phyloP scores from a whole-genome alignment of 2,797 vertebrate species.

The Acomys russatus region DNA sequence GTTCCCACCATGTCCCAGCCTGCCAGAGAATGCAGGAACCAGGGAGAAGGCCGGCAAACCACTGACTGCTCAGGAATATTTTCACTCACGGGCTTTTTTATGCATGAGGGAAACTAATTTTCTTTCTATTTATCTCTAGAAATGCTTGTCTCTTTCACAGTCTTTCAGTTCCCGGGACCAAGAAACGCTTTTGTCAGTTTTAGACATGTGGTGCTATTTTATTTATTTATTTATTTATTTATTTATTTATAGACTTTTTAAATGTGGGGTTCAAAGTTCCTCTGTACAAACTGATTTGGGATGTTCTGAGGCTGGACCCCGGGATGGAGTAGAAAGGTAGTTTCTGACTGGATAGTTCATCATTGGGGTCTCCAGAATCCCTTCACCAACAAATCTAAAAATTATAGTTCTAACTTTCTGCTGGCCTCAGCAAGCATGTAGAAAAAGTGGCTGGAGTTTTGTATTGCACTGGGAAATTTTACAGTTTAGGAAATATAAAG shows the following conservation, averaged over 20 bases:
- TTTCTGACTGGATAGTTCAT: not conserved
- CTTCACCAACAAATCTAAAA: not conserved
- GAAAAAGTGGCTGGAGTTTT: conserved; percentile 28
- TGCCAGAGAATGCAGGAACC: not conserved
- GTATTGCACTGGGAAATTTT: not conserved
- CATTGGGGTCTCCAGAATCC: not conserved
- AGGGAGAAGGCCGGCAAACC: not conserved
- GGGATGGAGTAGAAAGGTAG: not conserved
- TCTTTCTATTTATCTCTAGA: not conserved
- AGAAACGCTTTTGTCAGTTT: conserved; percentile 10
- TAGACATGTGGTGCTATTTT: not conserved
- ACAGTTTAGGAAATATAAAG: not conserved
- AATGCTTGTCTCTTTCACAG: not conserved
- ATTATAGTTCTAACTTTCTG: not conserved
- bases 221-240: too few species aligned
- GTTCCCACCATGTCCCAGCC: not conserved
- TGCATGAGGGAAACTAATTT: conserved; percentile 32
- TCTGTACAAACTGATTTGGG: not conserved
- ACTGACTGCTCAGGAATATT: conserved; percentile 22
- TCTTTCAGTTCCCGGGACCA: not conserved
- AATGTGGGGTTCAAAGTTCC: not conserved
- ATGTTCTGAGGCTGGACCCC: not conserved
- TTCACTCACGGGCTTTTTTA: not conserved
- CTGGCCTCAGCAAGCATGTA: not conserved
- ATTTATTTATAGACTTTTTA: not conserved